Evolutionary conservation across 2,113 vertebrate species (phyloP), one percentile per base, ranked within the genome.

Genomic region (Phocoena phocoena): DNA sequence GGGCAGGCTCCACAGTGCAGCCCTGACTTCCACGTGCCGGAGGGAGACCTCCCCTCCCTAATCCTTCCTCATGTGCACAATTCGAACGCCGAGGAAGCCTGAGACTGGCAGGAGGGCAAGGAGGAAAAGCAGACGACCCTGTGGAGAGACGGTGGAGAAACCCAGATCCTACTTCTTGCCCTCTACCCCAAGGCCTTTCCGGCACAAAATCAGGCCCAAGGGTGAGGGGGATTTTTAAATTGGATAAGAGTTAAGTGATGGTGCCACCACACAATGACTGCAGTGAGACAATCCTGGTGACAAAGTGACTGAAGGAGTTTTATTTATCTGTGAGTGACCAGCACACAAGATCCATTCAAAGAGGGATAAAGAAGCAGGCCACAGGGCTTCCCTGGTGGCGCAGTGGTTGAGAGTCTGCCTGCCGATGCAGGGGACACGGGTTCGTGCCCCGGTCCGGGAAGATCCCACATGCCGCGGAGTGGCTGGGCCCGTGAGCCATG

Each of bases 161-260:
- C 21, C 12, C 20, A 38, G 50, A 21, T 15, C 41, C 4, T 7
- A 58, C 4, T 25, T 5, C 38, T 15, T 1, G 26, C 26, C 13
- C 21, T 26, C 71, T 6, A 68, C 18, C 13, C 26, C 18, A n/a
- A 85, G 28, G 55, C 4, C 17, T 9, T 38, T 67, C 23, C 50
- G 50, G 55, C 41, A 5, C 1, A 38, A 63, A 41, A 62, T 20
- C 41, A 73, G 50, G n/a, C 28, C 15, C 1, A 3, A 13, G 6
- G 18, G 25, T 2, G 3, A 82, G 23, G 18, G 36, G 3, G 11
- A 6, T 4, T 73, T 44, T 33, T 18, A 50, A 20, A 2, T 0
- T 14, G 28, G n/a, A 12, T 10, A 44, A 28, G 70, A 60, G 70
- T 2, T 8, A 18, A 47, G 55, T 55, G 53, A 33, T 7, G 3